Percentiles rank a stretch among this genome's conserved stretches.
Evolutionary conservation across 1,140 invertebrate species (phyloP).

Genomic region (Palaemon carinicauda): DNA sequence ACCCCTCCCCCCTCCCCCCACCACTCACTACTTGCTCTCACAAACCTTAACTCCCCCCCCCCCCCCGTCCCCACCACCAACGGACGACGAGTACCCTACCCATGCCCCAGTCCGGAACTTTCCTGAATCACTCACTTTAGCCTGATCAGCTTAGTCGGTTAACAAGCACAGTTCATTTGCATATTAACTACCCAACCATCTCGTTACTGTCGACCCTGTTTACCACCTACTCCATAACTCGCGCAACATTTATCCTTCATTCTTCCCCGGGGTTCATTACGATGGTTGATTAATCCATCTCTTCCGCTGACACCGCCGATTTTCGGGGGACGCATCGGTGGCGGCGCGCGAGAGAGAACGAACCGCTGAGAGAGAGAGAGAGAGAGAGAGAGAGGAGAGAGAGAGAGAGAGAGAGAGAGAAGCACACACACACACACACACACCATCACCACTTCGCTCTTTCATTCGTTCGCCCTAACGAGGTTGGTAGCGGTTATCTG

Average conservation of each 20-base stretch:
- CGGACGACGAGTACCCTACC: no score
- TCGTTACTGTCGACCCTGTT: conserved; percentile 33
- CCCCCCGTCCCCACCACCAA: neutral
- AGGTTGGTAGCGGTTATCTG: conserved; percentile 26
- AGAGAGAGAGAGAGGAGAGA: neutral
- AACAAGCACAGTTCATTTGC: conserved; percentile 47
- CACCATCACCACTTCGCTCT: no score
- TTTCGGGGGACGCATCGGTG: neutral
- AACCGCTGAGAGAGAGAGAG: neutral
- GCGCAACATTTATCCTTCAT: neutral
- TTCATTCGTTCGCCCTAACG: conserved; percentile 6
- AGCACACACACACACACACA: no score
- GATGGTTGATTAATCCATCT: neutral
- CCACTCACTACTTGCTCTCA: neutral
- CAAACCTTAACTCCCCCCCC: neutral
- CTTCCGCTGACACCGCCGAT: neutral
- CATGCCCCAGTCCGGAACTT: no score
- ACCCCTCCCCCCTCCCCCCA: neutral
- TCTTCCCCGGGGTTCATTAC: neutral
- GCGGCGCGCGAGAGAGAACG: neutral
- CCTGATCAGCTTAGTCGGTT: conserved; percentile 18
- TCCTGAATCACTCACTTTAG: conserved; percentile 4
- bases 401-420: neutral
- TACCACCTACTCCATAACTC: neutral
- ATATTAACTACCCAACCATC: conserved; percentile 41